Percentiles rank a stretch among this genome's conserved stretches.
Evolutionary conservation across 2,113 vertebrate species (phyloP).

Genomic region (Grammomys surdaster): DNA sequence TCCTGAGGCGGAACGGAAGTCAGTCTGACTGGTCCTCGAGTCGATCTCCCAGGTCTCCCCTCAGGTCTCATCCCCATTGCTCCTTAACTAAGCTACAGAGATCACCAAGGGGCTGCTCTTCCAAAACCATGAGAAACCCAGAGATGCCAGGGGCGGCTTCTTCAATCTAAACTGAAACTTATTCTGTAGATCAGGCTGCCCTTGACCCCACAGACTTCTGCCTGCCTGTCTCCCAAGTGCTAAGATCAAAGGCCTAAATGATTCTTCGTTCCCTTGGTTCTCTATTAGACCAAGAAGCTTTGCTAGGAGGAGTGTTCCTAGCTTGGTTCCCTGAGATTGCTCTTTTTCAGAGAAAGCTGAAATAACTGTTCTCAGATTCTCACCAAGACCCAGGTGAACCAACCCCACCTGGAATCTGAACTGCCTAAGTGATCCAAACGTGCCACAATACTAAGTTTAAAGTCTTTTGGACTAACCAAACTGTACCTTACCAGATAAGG

Average conservation of each 20-base stretch:
- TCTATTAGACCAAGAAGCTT: constrained; percentile 18
- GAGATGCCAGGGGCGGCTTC: neutral
- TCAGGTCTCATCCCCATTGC: neutral
- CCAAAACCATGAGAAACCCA: neutral
- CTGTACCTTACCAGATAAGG: constrained; percentile 93
- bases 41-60: neutral
- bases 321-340: neutral
- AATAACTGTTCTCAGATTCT: neutral
- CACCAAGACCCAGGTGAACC: constrained; percentile 1
- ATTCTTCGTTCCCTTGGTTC: neutral
- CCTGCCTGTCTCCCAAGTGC: neutral
- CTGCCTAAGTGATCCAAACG: neutral
- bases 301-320: neutral
- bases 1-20: constrained; percentile 84
- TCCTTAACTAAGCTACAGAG: neutral
- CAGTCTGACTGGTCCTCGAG: neutral
- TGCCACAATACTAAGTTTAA: neutral
- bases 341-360: neutral
- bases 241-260: neutral
- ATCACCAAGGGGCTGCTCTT: neutral
- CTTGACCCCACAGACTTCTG: neutral
- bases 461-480: constrained; percentile 36
- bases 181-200: neutral
- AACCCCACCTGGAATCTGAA: neutral
- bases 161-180: neutral